Base-by-base conservation (phyloP, 2,888 invertebrate genomes). In the Litoditis marina region DNA sequence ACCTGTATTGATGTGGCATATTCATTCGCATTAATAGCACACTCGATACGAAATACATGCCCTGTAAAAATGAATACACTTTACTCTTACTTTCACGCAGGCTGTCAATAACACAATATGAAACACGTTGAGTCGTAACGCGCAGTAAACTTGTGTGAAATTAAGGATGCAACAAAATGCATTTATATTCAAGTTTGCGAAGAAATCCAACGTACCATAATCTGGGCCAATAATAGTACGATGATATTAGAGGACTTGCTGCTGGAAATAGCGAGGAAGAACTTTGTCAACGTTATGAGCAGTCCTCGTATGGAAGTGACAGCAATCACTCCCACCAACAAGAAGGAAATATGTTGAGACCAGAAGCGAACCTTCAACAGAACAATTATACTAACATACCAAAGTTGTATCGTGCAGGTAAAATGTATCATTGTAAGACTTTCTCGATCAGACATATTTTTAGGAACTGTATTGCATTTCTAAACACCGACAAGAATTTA, bases 41-140 rank as follows among this genome's bases (percentile, higher is more conserved):
- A 0, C 93, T 94, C 0, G 95, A 95, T 58, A 96, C 92, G 85
- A 98, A 98, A 84, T 98, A 98, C 96, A 98, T 98, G 42, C 96
- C 96, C 89, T 89, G 83, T 53, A 86, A 84, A 66, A 27, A 7
- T 22, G 0, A 28, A 16, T 2, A 19, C 25, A 53, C 6, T 19
- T 32, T 2, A n/a, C n/a, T n/a, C n/a, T n/a, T n/a, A n/a, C n/a
- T n/a, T n/a, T n/a, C n/a, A n/a, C n/a, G n/a, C n/a, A n/a, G n/a
- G n/a, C n/a, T n/a, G n/a, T n/a, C n/a, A n/a, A n/a, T n/a, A n/a
- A n/a, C n/a, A n/a, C n/a, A n/a, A n/a, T n/a, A n/a, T n/a, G n/a
- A n/a, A n/a, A n/a, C n/a, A n/a, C n/a, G n/a, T n/a, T n/a, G n/a
- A n/a, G n/a, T n/a, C n/a, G n/a, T n/a, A n/a, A n/a, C n/a, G n/a